phyloP scores from a whole-genome alignment of 2,888 invertebrate species.

The Chesias legatella region DNA sequence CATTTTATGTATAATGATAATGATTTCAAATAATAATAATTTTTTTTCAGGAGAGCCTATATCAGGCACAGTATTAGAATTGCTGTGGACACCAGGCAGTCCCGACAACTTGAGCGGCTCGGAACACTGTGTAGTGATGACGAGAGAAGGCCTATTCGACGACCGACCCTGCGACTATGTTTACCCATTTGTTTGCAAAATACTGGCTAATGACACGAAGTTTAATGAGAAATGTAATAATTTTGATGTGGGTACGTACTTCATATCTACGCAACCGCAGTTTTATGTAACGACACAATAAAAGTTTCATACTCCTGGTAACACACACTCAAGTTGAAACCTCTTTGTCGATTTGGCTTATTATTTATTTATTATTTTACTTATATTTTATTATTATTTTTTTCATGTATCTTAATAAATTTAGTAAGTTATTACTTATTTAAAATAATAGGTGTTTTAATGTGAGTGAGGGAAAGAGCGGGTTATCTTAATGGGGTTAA shows the following conservation, averaged over 20 bases:
- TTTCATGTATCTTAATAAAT: no score
- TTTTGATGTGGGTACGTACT: slow-evolving; percentile 39
- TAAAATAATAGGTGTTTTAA: no score
- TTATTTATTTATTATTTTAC: no score
- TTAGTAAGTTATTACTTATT: no score
- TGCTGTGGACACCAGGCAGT: slow-evolving; percentile 47
- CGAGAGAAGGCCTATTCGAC: slow-evolving; percentile 48
- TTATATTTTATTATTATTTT: no score
- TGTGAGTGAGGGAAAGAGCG: no score
- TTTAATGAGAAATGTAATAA: slow-evolving; percentile 44
- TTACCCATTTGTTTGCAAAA: slow-evolving; percentile 52
- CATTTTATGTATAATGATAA: no score
- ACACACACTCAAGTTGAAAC: no score
- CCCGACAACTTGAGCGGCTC: slow-evolving; percentile 40
- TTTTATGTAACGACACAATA: no score
- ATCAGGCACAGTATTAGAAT: slow-evolving; percentile 41
- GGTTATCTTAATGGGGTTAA: no score
- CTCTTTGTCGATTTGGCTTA: no score
- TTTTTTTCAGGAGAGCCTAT: slow-evolving; percentile 42
- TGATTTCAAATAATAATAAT: neutral
- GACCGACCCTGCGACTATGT: slow-evolving; percentile 42
- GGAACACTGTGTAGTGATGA: slow-evolving; percentile 53
- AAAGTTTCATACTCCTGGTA: no score
- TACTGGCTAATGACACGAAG: slow-evolving; percentile 37
- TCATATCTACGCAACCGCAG: neutral